phyloP scores from a whole-genome alignment of 2,797 vertebrate genomes.

The Cuculus canorus region DNA sequence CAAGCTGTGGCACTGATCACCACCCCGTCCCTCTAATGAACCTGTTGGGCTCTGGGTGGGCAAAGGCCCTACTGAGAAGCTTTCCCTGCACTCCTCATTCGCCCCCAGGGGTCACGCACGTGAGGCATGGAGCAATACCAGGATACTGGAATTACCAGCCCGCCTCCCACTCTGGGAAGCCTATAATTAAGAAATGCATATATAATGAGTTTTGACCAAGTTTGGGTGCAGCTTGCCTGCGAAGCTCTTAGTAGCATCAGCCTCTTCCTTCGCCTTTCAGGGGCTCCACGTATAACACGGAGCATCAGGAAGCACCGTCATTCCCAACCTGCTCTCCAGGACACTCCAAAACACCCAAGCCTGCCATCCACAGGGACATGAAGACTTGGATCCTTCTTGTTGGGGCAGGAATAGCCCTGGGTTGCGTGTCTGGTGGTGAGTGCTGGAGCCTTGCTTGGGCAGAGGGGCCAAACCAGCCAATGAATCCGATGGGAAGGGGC shows the following conservation, averaged over 20 bases:
- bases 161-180: not conserved
- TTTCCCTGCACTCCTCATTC: not conserved
- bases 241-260: not conserved
- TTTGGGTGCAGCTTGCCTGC: not conserved
- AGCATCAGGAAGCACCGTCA: not conserved
- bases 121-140: not conserved
- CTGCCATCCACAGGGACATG: fast-evolving
- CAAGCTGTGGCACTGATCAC: too few species aligned
- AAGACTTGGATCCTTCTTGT: not conserved
- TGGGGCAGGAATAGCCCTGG: not conserved
- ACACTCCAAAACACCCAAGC: not conserved
- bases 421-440: conserved; percentile 26
- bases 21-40: fast-evolving
- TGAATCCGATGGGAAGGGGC: not conserved
- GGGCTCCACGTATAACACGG: not conserved
- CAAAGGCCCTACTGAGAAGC: fast-evolving
- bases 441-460: not conserved
- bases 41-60: not conserved
- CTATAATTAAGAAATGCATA: not conserved
- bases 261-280: not conserved
- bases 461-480: not conserved
- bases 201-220: not conserved
- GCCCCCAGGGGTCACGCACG: fast-evolving
- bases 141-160: conserved; percentile 48
- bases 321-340: not conserved